Evolutionary conservation across 2,797 vertebrate species (phyloP).

Genomic region (Bovichtus variegatus): DNA sequence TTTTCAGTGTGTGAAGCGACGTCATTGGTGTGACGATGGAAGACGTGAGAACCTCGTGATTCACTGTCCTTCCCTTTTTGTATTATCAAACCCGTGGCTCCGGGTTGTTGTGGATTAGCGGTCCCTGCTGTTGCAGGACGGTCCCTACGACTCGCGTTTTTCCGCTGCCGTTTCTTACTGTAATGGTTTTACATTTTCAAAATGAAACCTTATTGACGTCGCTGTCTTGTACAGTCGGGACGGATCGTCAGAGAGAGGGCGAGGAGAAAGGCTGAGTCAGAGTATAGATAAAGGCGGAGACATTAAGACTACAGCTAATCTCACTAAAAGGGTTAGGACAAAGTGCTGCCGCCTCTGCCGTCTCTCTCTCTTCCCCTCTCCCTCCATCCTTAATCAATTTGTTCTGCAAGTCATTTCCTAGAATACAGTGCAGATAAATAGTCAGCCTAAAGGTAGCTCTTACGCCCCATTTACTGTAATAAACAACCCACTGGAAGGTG

Average conservation of each 20-base stretch:
- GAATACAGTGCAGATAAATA: conserved; percentile 65
- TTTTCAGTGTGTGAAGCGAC: background rate
- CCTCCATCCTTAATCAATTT: conserved; percentile 69
- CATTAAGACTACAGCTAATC: conserved; percentile 86
- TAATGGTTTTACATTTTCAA: conserved; percentile 13
- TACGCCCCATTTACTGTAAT: conserved; percentile 65
- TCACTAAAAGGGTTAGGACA: conserved; percentile 87
- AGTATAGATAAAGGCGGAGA: conserved; percentile 82
- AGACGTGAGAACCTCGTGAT: background rate
- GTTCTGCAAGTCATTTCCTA: conserved; percentile 72
- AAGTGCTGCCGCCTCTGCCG: conserved; percentile 68
- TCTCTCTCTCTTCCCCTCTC: conserved; percentile 62
- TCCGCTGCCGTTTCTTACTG: background rate
- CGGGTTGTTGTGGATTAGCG: conserved; percentile 22
- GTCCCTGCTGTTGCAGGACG: conserved; percentile 18
- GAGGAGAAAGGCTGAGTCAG: conserved; percentile 77
- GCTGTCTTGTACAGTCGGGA: conserved; percentile 44
- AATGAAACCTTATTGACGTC: conserved; percentile 39
- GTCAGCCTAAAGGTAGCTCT: conserved; percentile 51
- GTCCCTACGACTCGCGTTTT: background rate
- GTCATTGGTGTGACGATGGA: background rate
- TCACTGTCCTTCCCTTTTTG: conserved; percentile 23
- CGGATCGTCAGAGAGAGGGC: conserved; percentile 25
- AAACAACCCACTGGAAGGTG: conserved; percentile 37
- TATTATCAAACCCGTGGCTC: conserved; percentile 18